Evolutionary conservation across 2,888 invertebrate species (phyloP), one percentile per base, ranked within the genome.

Genomic region (Hemithea aestivaria): DNA sequence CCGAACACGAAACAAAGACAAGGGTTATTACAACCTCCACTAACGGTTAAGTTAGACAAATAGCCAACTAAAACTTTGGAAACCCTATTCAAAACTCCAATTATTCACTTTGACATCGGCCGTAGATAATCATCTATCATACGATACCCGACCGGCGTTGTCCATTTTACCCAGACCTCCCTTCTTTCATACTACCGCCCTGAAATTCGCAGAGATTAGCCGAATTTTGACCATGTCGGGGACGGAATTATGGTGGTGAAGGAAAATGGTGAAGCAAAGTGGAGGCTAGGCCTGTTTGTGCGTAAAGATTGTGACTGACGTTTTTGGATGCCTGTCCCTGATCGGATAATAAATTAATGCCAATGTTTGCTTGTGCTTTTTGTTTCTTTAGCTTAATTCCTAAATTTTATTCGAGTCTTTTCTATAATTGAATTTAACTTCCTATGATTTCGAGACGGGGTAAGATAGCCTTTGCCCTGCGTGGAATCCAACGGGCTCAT

Each of bases 51-150:
- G 37, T 48, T 46, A 44, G 51, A 48, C 45, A 60, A 55, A 55
- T 58, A 63, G 53, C 64, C 56, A 53, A 49, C 52, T 53, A 54
- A 61, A 59, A 67, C 58, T 59, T 61, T 59, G 53, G 62, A 69
- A 68, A 59, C 58, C 63, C 66, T 71, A 62, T 71, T 72, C 74
- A 74, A 76, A 79, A 80, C 69, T 73, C 75, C 82, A 84, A 85
- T 85, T 84, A 85, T 85, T 85, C 85, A 85, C 78, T 83, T 82
- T 83, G 85, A 85, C 84, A 73, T 74, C 59, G 66, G 58, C 68
- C 73, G 73, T 83, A 84, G 83, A 85, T 85, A 83, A 85, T 84
- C 82, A 84, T 84, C 82, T 83, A 80, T 84, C 84, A 85, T 79
- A 75, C 71, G 73, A 76, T 65, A 71, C 66, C 63, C 72, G 67